Base-by-base conservation (phyloP, 2,797 vertebrate species). In the Sebastes goodei region DNA sequence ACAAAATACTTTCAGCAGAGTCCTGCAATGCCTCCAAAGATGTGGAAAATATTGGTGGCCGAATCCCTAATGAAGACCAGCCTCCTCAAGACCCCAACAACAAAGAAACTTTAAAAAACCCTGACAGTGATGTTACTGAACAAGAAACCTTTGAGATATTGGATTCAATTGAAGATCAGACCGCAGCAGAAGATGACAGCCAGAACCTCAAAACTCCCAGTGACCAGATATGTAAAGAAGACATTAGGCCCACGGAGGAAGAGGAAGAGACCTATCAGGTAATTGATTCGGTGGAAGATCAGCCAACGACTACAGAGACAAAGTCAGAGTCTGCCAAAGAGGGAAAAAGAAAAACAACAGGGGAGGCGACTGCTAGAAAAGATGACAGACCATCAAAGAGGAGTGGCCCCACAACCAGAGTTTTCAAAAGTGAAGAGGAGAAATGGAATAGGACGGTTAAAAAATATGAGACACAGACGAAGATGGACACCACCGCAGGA, bases 91-190 rank as follows among this genome's bases (percentile, higher is more conserved):
- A 56, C 20, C 4, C n/a, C 0, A 60, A 62, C 0, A 49, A 61
- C 10, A 21, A 52, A 72, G 52, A 74, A 12, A 6, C 52, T 6
- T 10, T n/a, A 2, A 70, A 66, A 7, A 52, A 64, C 5, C 5
- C 17, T 10, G 84, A 62, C 7, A 30, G 5, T 23, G 57, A 53
- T 11, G 35, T 12, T 3, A 6, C 30, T 6, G 71, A 83, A 33
- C 60, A 81, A 59, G 76, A 88, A 30, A 49, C 76, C 20, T 92
- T 87, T 76, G 71, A 92, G 62, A 77, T 89, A 15, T 8, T 90
- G 17, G 89, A 90, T 78, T 91, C 92, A 7, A 61, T 78, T 4
- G 85, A 84, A 11, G 82, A 85, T 70, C 70, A 79, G 33, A 75
- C n/a, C 0, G 20, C 33, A 29, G 38, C 55, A 14, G 75, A 89